Conservation (phyloP, 2,797 vertebrate genomes). For the Platyrinchus mystaceus region DNA sequence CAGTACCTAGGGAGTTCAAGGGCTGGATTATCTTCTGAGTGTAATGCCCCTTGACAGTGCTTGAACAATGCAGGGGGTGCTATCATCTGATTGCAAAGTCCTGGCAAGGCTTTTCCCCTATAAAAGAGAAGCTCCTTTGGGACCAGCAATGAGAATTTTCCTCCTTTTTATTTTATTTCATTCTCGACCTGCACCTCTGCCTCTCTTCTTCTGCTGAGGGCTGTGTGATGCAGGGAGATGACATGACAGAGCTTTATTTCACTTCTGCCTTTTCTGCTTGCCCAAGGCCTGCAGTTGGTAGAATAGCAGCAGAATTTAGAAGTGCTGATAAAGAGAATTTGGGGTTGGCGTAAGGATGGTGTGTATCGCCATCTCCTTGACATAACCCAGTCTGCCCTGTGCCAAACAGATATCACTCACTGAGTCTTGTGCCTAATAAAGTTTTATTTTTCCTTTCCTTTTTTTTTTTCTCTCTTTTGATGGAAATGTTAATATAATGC, state of each 20-base stretch:
- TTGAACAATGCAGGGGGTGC: slow-evolving; percentile 18
- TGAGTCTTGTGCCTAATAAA: not conserved
- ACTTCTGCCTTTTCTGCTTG: slow-evolving; percentile 26
- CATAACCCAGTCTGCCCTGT: not conserved
- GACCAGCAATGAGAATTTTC: not conserved
- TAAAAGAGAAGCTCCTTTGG: not conserved
- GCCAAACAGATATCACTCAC: not conserved
- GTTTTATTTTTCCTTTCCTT: not conserved
- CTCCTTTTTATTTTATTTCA: slow-evolving; percentile 20
- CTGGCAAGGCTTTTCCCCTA: not conserved
- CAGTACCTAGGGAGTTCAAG: slow-evolving; percentile 18
- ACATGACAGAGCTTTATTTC: not conserved
- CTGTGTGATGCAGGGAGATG: not conserved
- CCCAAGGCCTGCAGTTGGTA: slow-evolving; percentile 12
- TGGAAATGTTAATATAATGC: not conserved
- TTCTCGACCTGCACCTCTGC: not conserved
- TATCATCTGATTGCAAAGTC: slow-evolving; percentile 50
- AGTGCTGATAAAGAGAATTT: slow-evolving; percentile 25
- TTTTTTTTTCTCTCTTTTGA: not conserved
- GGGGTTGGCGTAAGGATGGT: not conserved
- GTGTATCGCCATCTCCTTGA: slow-evolving; percentile 35
- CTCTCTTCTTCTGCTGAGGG: not conserved
- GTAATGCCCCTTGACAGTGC: slow-evolving; percentile 42
- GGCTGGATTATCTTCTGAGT: slow-evolving; percentile 46
- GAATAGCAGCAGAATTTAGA: slow-evolving; percentile 48